Evolutionary conservation across 2,113 vertebrate species (phyloP).

Genomic region (Hippocampus mohnikei): DNA sequence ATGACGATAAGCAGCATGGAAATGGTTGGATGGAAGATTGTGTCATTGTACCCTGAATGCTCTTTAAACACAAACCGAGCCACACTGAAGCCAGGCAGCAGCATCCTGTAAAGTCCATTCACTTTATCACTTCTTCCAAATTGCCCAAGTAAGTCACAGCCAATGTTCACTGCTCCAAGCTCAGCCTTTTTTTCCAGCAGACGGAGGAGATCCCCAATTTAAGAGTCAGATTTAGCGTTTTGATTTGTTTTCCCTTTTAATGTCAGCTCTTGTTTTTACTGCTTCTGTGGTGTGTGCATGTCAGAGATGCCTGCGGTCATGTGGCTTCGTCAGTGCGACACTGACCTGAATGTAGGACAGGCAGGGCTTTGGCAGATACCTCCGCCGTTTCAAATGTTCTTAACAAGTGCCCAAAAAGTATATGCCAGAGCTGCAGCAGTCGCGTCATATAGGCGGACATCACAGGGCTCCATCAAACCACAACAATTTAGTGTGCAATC

Average conservation of each 20-base stretch:
- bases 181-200: slow-evolving; percentile 22
- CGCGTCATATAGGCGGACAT: background rate
- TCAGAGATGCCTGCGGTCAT: slow-evolving; percentile 65
- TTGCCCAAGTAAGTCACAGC: background rate
- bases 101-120: background rate
- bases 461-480: background rate
- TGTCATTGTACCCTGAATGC: background rate
- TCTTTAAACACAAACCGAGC: background rate
- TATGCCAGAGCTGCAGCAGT: background rate
- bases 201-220: slow-evolving; percentile 23
- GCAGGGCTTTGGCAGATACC: slow-evolving; percentile 58
- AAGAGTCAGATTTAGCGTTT: slow-evolving; percentile 5
- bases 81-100: background rate
- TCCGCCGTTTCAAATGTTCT: slow-evolving; percentile 16
- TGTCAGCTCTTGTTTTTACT: slow-evolving; percentile 49
- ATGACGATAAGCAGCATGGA: no score
- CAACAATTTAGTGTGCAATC: background rate
- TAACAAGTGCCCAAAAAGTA: background rate
- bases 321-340: slow-evolving; percentile 55
- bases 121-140: background rate
- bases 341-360: slow-evolving; percentile 58
- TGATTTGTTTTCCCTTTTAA: slow-evolving; percentile 50
- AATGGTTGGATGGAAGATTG: no score
- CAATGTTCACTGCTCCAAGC: slow-evolving; percentile 5
- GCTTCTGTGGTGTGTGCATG: slow-evolving; percentile 54